These are phyloP conservation scores for Loriculus beryllinus DNA, from an alignment of 2,797 vertebrate genomes.

Conservation along the genomic window DNA sequence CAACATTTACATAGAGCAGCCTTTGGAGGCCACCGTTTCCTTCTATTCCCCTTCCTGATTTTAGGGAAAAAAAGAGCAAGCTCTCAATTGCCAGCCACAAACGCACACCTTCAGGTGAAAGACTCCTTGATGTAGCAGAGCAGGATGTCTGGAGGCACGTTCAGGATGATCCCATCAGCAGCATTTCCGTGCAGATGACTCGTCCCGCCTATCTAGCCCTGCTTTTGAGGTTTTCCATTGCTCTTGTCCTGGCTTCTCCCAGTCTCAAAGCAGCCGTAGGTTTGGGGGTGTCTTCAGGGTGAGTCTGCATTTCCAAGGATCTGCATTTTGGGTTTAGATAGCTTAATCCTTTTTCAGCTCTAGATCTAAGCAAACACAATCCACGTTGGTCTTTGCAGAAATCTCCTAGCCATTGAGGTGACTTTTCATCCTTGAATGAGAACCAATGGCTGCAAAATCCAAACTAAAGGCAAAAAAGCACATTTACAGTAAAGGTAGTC, in stretches of 20 bases:
- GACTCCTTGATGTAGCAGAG: neutral
- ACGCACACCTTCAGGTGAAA: neutral
- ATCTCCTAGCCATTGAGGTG: neutral
- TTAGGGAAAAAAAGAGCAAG: neutral
- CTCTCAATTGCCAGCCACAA: neutral
- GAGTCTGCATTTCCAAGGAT: neutral
- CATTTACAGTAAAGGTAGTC: neutral
- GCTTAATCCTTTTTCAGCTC: neutral
- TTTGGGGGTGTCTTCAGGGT: neutral
- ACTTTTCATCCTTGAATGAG: neutral
- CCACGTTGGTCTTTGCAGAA: neutral
- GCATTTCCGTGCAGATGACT: neutral
- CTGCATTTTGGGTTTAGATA: neutral
- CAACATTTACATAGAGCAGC: neutral
- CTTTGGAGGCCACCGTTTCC: neutral
- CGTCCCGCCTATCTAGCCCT: neutral
- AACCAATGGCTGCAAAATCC: neutral
- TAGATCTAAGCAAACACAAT: neutral
- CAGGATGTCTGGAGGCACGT: neutral
- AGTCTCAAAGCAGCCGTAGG: neutral
- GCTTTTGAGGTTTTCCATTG: neutral
- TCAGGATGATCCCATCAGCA: neutral
- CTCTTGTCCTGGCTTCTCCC: neutral
- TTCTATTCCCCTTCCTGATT: slow-evolving; percentile 31
- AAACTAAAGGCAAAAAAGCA: neutral